A percentile compares a stretch with the other conserved stretches of the same genome.
Conservation (phyloP, 1,140 invertebrate species). For the Pygmarrhopalites habei region DNA sequence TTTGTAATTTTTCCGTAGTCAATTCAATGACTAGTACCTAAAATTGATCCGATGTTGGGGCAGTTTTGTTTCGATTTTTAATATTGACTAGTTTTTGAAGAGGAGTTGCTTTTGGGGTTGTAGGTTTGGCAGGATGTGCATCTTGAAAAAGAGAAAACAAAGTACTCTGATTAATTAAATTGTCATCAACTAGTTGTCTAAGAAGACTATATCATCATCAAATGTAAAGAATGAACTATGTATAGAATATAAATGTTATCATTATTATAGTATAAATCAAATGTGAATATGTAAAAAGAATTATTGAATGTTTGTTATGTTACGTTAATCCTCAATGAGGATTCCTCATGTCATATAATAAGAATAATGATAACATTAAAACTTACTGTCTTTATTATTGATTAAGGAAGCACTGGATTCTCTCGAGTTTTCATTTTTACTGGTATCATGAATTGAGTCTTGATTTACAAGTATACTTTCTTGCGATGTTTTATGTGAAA, state of each 20-base stretch:
- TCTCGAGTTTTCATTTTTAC: background rate
- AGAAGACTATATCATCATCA: background rate
- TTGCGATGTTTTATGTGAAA: slow-evolving; percentile 5
- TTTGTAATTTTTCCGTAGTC: too few species aligned
- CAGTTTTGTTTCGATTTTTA: background rate
- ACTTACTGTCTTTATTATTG: slow-evolving; percentile 2
- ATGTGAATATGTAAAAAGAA: too few species aligned
- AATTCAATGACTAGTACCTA: too few species aligned
- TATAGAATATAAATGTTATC: background rate
- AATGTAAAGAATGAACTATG: background rate
- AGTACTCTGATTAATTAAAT: background rate
- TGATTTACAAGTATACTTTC: background rate
- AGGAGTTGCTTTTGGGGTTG: background rate
- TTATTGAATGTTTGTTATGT: too few species aligned
- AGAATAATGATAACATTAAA: too few species aligned
- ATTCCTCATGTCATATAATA: too few species aligned
- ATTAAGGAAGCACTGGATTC: background rate
- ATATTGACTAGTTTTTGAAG: slow-evolving; percentile 1
- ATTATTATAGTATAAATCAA: background rate
- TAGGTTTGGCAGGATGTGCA: background rate
- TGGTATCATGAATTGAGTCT: background rate
- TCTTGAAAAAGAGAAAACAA: background rate
- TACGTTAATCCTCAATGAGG: too few species aligned
- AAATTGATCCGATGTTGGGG: background rate
- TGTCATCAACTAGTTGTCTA: background rate